Conservation (phyloP, 2,113 vertebrate species). For the Caranx melampygus region DNA sequence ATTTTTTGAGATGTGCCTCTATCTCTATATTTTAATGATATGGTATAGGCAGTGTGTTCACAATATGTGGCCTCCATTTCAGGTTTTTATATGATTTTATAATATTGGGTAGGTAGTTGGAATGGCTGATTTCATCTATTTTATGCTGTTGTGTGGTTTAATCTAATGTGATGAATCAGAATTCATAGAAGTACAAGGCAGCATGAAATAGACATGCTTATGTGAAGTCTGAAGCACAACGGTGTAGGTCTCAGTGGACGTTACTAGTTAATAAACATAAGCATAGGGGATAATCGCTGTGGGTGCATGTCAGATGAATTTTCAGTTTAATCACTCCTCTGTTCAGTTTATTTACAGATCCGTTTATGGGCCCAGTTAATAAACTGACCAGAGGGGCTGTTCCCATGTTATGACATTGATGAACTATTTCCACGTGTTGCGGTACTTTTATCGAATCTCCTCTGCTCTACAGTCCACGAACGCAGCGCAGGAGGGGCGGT, state of each 20-base stretch:
- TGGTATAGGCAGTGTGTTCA: neutral
- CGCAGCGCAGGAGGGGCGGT: conserved; percentile 26
- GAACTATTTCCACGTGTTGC: conserved; percentile 29
- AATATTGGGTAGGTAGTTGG: neutral
- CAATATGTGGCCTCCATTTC: neutral
- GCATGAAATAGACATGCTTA: neutral
- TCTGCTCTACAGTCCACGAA: conserved; percentile 17
- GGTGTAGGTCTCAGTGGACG: no score
- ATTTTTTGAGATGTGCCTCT: neutral
- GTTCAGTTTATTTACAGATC: no score
- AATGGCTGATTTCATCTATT: neutral
- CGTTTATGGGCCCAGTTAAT: no score
- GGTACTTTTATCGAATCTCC: rapidly evolving
- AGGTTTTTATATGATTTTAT: neutral
- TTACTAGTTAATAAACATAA: neutral
- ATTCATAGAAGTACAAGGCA: neutral
- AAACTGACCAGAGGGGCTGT: neutral
- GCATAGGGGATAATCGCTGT: neutral
- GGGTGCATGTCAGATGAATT: neutral
- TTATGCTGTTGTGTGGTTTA: no score
- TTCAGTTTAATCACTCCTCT: no score
- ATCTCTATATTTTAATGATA: neutral
- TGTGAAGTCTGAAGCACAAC: neutral
- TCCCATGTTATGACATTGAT: neutral
- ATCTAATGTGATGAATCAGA: neutral